These are phyloP conservation scores for Oreochromis tanganicae DNA, from an alignment of 2,113 vertebrate species.

Conservation along the genomic window DNA sequence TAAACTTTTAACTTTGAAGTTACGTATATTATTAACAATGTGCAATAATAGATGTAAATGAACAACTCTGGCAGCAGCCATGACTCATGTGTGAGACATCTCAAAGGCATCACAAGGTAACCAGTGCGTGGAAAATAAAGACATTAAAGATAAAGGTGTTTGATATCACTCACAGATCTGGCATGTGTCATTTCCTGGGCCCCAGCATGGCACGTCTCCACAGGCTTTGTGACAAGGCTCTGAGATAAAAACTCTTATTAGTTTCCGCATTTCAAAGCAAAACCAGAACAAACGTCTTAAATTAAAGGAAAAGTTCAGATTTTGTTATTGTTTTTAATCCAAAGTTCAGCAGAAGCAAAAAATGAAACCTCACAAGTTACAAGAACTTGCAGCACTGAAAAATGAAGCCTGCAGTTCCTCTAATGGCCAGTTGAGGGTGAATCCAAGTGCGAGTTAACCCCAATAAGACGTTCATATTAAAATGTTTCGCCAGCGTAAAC, in stretches of 20 bases:
- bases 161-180: slow-evolving; percentile 77
- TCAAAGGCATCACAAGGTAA: neutral
- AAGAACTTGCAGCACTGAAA: neutral
- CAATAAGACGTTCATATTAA: fast-evolving
- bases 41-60: neutral
- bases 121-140: neutral
- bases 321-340: neutral
- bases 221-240: slow-evolving; percentile 68
- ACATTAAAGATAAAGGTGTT: neutral
- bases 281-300: neutral
- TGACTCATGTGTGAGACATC: neutral
- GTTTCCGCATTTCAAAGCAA: neutral
- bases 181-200: slow-evolving; percentile 73
- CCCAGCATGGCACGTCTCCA: slow-evolving; percentile 74
- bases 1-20: neutral
- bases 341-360: neutral
- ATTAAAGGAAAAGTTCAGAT: neutral
- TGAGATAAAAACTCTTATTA: slow-evolving; percentile 4
- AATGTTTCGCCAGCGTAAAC: neutral
- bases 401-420: neutral
- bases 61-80: neutral
- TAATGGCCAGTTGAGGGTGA: neutral
- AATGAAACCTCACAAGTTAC: neutral
- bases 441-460: neutral
- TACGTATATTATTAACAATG: fast-evolving